Evolutionary conservation across 2,113 vertebrate species (phyloP), one percentile per base, ranked within the genome.

Genomic region (Haplochromis burtoni): DNA sequence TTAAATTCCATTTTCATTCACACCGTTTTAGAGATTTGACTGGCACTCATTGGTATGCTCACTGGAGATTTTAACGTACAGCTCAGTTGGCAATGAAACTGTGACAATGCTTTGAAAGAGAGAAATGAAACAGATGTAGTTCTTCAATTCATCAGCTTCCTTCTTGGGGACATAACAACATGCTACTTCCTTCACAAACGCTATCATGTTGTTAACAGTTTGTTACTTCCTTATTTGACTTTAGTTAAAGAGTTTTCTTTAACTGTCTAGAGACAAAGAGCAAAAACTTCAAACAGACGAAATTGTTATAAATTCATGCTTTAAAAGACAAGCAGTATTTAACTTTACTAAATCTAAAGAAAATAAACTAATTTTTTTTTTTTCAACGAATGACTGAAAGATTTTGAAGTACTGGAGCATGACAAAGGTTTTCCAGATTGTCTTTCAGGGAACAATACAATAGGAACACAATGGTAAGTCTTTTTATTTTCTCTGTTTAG

Each of bases 381-480:
- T 66, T 66, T n/a, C 10, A 38, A 66, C 0, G 0, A 66, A 12
- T 66, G 42, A 21, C 14, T 53, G 6, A 81, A 40, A 10, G 17
- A 24, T 9, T 54, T 19, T 8, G 11, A 71, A 71, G 31, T n/a
- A 12, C 61, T 16, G 42, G 19, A 21, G 26, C 24, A 47, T 17
- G 5, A 76, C 24, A 47, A 5, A 17, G 14, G 51, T 53, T 33
- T 84, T 47, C 5, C 61, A 5, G n/a, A 66, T 16, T 71, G 38
- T 24, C 66, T 24, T 12, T 71, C n/a, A 42, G n/a, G 26, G 47
- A 84, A 59, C 57, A 61, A 57, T 17, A 59, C 11, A 40, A 10
- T 55, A 29, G 11, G 29, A 73, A 54, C 29, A 86, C 21, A 83
- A 95, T 95, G 95, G 95, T 95, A 81, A 94, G 95, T 80, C 85